Evolutionary conservation across 2,797 vertebrate species (phyloP).

Genomic region (Scolopax rusticola): DNA sequence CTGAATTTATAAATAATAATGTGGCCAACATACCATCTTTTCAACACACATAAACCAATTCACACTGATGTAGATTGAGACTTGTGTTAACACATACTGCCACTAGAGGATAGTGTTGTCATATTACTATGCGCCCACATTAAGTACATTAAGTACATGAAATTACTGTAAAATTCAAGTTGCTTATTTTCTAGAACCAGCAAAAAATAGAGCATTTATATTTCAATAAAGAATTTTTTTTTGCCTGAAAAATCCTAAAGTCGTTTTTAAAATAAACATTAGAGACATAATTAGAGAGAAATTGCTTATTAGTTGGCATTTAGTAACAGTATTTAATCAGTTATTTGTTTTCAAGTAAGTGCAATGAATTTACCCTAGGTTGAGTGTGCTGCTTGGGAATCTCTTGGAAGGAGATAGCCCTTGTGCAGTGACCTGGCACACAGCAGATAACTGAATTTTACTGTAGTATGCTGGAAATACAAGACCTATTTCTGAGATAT

Average conservation of each 20-base stretch:
- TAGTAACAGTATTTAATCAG: neutral
- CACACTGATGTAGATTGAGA: fast-evolving
- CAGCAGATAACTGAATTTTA: neutral
- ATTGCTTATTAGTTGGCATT: neutral
- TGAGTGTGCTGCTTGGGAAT: neutral
- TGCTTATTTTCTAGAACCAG: neutral
- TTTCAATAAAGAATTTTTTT: neutral
- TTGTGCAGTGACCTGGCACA: neutral
- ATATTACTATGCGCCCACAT: neutral
- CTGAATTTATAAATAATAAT: neutral
- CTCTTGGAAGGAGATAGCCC: neutral
- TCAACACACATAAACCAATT: neutral
- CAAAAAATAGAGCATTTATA: neutral
- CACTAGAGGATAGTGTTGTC: slow-evolving; percentile 70
- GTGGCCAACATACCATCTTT: neutral
- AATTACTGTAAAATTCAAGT: neutral
- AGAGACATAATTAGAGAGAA: neutral
- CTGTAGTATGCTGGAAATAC: neutral
- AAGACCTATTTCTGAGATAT: neutral
- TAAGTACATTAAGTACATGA: neutral
- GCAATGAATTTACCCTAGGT: neutral
- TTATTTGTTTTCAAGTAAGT: neutral
- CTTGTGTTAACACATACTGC: slow-evolving; percentile 18
- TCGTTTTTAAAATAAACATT: neutral
- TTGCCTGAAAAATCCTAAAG: neutral